Base-by-base conservation (phyloP, 2,113 vertebrate genomes). In the Saccopteryx bilineata region DNA sequence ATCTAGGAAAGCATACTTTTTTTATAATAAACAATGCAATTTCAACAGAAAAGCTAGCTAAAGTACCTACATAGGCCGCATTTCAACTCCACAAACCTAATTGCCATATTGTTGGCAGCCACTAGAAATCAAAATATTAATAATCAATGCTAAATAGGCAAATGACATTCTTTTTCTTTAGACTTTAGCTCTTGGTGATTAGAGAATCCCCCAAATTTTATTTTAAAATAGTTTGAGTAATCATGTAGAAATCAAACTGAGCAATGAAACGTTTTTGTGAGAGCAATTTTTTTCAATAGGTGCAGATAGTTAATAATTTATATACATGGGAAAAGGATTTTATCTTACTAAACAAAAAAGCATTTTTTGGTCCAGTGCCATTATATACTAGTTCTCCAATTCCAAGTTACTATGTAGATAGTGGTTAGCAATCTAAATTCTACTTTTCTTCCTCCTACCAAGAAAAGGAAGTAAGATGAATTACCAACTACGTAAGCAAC, bases 1-100 rank as follows among this genome's bases (percentile, higher is more conserved):
- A 23, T 69, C 50, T 68, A 93, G 84, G 81, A 91, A 79, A 76
- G 48, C 48, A 76, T 79, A n/a, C 17, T 5, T 87, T 79, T 46
- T 80, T 91, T 87, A 76, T 79, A 60, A 60, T 85, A 84, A 96
- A 94, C 50, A 84, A 60, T 84, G n/a, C 10, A 21, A 39, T 74
- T 81, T 85, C 63, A 61, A 39, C 68, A 84, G 68, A 83, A 95
- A 92, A 87, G n/a, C 23, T 50, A 75, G 1, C 68, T 90, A 81
- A 46, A 91, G 33, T 65, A 76, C 66, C n/a, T n/a, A 1, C 13
- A 4, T 50, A 50, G 24, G 54, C 61, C 82, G 71, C 91, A 90
- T 75, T 92, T 90, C 24, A 68, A 2, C 39, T 60, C 31, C 3
- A 26, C 33, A 85, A 50, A 63, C 48, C 72, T 81, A 18, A 63